These are phyloP conservation scores for Chymomyza caudatula DNA, from an alignment of 2,888 invertebrate genomes.

Conservation along the genomic window DNA sequence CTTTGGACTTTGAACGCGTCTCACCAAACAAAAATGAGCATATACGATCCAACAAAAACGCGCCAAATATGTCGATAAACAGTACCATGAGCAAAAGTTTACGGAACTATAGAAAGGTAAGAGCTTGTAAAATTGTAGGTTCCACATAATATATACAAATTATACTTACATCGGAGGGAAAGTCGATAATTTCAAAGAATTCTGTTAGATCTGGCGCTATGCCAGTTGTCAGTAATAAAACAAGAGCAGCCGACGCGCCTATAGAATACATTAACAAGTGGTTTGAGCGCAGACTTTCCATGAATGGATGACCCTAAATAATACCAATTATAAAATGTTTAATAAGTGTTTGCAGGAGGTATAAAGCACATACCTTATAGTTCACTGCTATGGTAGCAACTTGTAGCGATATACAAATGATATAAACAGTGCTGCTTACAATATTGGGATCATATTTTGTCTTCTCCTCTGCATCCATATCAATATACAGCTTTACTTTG, in stretches of 20 bases:
- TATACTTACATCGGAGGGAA: slow-evolving; percentile 90
- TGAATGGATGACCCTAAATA: slow-evolving; percentile 95
- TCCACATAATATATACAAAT: too few species aligned
- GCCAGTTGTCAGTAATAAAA: slow-evolving; percentile 91
- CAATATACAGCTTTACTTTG: slow-evolving; percentile 81
- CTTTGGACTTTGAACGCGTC: slow-evolving; percentile 80
- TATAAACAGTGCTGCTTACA: slow-evolving; percentile 98
- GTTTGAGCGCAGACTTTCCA: slow-evolving; percentile 97
- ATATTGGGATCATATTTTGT: slow-evolving; percentile 95
- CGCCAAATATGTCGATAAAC: slow-evolving; percentile 90
- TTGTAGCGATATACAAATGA: slow-evolving; percentile 98
- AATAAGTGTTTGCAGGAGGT: not conserved
- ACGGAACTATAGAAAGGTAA: slow-evolving; percentile 86
- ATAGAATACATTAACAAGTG: slow-evolving; percentile 95
- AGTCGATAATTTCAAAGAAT: slow-evolving; percentile 96
- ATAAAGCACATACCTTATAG: slow-evolving; percentile 86
- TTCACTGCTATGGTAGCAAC: slow-evolving; percentile 99
- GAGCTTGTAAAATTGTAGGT: too few species aligned
- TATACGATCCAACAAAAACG: slow-evolving; percentile 90
- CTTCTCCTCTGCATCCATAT: slow-evolving; percentile 83
- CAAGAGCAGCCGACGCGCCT: slow-evolving; percentile 87
- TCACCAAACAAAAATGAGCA: slow-evolving; percentile 93
- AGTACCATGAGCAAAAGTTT: slow-evolving; percentile 89
- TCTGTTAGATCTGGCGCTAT: slow-evolving; percentile 89
- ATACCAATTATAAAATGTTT: not conserved